Percentiles rank a stretch among this genome's conserved stretches.
Evolutionary conservation across 2,888 invertebrate genomes (phyloP).

Genomic region (Brachylomia viminalis): DNA sequence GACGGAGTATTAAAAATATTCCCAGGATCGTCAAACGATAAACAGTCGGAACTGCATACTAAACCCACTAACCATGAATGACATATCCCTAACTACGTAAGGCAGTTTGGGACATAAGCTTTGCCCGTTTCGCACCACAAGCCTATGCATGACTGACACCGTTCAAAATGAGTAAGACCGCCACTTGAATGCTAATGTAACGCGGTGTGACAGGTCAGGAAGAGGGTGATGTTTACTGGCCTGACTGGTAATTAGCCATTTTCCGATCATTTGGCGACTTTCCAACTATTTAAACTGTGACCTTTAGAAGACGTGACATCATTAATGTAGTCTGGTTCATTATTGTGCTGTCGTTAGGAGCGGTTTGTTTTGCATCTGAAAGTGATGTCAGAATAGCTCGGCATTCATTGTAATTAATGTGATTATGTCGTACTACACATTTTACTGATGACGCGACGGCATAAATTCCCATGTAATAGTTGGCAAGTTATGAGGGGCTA

Average conservation of each 20-base stretch:
- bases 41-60: conserved; percentile 37
- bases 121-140: conserved; percentile 1
- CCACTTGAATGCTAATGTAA: conserved; percentile 39
- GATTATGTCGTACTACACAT: conserved; percentile 8
- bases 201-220: conserved; percentile 25
- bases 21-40: neutral
- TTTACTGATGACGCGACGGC: conserved; percentile 8
- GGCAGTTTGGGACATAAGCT: conserved; percentile 14
- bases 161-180: conserved; percentile 13
- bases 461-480: conserved; percentile 12
- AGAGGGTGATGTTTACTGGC: conserved; percentile 11
- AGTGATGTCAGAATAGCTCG: conserved; percentile 41
- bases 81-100: conserved; percentile 33
- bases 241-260: conserved; percentile 45
- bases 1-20: conserved; percentile 6
- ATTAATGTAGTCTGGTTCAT: conserved; percentile 55
- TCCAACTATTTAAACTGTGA: conserved; percentile 60
- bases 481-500: neutral
- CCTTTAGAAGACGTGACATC: conserved; percentile 42
- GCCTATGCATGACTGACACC: neutral
- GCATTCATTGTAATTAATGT: conserved; percentile 43
- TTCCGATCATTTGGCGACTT: conserved; percentile 62
- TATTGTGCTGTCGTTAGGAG: conserved; percentile 33
- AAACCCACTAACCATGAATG: conserved; percentile 19
- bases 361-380: conserved; percentile 39